Base-by-base conservation (phyloP, 2,888 invertebrate species). In the Timema podura region DNA sequence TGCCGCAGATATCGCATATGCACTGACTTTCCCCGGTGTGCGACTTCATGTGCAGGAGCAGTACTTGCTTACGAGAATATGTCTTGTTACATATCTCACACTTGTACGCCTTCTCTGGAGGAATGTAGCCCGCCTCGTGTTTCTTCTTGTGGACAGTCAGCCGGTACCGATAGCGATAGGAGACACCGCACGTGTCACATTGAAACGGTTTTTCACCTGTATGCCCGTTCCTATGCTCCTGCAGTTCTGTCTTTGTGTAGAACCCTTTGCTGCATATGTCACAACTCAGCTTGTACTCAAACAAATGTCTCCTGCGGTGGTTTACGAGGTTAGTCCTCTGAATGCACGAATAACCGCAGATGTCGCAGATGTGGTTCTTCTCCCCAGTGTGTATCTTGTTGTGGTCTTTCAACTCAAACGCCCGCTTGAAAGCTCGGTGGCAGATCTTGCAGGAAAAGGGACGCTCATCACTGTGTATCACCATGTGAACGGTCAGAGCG, bases 1-100 rank as follows among this genome's bases (percentile, higher is more conserved):
- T 87, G 69, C 87, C 86, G 79, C 87, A 87, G 64, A 87, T 84
- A 76, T 84, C 85, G 79, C 87, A 87, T 5, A 87, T 82, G 79
- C 82, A 84, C 79, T 86, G 85, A 71, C 84, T 81, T 79, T 85
- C 73, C 5, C 73, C 73, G 0, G 71, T 80, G 69, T 82, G 81
- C 0, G 81, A 80, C 61, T 79, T 77, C 81, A 81, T 80, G 74
- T 81, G 81, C 13, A 81, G 80, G 45, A 80, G 72, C 15, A 81
- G 71, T 5, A 81, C 81, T 72, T 81, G 81, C 51, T 78, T 80
- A 1, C 81, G 74, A 0, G 81, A 81, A 70, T 81, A 81, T 5
- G 80, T 76, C 67, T 81, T 81, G 75, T 80, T 79, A 74, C 81
- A 81, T 0, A 81, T 75, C 71, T 80, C 79, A 75, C 81, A 81